Evolutionary conservation across 1,140 invertebrate genomes (phyloP).

Genomic region (Maconellicoccus hirsutus): DNA sequence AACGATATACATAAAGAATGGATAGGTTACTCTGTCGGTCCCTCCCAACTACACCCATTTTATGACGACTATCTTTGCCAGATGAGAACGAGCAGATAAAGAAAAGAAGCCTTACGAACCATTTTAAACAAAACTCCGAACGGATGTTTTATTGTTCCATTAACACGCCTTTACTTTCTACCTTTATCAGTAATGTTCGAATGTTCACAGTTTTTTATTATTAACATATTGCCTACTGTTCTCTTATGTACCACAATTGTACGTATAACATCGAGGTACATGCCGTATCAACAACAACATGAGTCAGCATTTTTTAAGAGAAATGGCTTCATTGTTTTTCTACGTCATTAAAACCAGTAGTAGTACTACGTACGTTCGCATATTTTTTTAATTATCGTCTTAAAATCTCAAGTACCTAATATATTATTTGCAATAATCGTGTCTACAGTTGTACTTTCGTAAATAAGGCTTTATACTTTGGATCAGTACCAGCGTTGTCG

Average conservation of each 20-base stretch:
- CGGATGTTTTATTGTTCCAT: conserved; percentile 20
- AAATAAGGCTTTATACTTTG: too few species aligned
- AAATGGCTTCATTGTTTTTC: background rate
- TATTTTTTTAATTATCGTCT: background rate
- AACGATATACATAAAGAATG: conserved; percentile 18
- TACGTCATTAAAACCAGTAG: background rate
- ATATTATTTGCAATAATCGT: too few species aligned
- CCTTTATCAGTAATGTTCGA: conserved; percentile 16
- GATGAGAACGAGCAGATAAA: conserved; percentile 12
- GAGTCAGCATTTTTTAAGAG: background rate
- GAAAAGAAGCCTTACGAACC: conserved; percentile 14
- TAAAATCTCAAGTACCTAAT: background rate
- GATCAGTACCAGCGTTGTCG: too few species aligned
- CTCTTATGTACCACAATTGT: background rate
- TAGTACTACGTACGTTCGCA: background rate
- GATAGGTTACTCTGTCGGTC: background rate
- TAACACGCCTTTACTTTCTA: conserved; percentile 21
- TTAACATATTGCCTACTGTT: background rate
- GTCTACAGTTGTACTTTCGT: too few species aligned
- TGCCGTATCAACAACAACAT: background rate
- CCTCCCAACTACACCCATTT: conserved; percentile 20
- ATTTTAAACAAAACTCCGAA: conserved; percentile 21
- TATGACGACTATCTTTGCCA: conserved; percentile 18
- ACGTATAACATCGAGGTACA: background rate
- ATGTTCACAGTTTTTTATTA: background rate